Evolutionary conservation across 2,113 vertebrate species (phyloP).

Genomic region (Tachuris rubrigastra): DNA sequence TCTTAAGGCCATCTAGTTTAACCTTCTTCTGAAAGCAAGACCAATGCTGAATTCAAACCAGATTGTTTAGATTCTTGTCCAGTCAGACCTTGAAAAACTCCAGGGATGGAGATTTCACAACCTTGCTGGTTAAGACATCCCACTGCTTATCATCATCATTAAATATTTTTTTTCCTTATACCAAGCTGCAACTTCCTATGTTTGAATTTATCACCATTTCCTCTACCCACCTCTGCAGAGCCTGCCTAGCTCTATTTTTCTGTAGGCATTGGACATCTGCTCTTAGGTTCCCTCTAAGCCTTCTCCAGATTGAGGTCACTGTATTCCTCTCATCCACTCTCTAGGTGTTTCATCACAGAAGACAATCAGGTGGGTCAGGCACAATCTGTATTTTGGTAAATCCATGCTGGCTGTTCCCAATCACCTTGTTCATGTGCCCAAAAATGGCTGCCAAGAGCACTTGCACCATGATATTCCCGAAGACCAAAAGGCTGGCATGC

Average conservation of each 20-base stretch:
- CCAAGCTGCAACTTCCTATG: background rate
- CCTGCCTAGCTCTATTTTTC: background rate
- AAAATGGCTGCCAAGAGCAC: background rate
- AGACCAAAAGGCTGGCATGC: background rate
- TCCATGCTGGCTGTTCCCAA: background rate
- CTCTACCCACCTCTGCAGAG: background rate
- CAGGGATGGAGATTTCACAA: background rate
- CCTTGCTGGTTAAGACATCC: background rate
- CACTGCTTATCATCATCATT: background rate
- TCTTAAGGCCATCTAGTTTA: background rate
- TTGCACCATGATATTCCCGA: background rate
- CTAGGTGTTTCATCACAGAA: background rate
- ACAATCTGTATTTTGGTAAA: background rate
- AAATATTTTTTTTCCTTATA: background rate
- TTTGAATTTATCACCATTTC: background rate
- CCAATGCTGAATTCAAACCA: slow-evolving; percentile 14
- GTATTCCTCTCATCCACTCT: background rate
- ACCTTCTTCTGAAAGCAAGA: background rate
- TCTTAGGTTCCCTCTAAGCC: background rate
- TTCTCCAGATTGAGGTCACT: background rate
- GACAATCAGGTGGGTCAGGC: background rate
- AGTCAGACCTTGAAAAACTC: background rate
- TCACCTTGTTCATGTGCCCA: background rate
- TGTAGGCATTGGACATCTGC: background rate
- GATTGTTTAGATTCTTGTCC: background rate